Evolutionary conservation across 64 coral and sea anemone genomes (phyloP).

Genomic region (Actinia tenebrosa): DNA sequence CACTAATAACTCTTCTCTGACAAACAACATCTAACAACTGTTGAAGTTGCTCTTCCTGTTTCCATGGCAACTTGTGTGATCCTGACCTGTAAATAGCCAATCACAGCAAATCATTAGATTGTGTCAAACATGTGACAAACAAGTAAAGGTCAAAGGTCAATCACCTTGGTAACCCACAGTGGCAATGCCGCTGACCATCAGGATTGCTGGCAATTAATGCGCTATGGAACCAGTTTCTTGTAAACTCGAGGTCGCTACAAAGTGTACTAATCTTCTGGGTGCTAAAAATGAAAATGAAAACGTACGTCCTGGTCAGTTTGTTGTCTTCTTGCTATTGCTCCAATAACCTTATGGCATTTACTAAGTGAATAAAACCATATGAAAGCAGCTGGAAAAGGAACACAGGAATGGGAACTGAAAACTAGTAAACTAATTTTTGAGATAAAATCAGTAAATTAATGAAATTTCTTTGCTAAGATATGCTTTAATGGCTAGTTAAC

Average conservation of each 20-base stretch:
- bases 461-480: too few species aligned
- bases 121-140: not conserved
- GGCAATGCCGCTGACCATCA: slow-evolving; percentile 35
- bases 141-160: not conserved
- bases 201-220: slow-evolving; percentile 22
- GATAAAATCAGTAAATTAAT: too few species aligned
- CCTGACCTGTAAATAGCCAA: slow-evolving; percentile 40
- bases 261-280: slow-evolving; percentile 15
- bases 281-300: not conserved
- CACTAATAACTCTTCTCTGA: slow-evolving; percentile 3
- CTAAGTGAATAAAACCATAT: too few species aligned
- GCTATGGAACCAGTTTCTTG: slow-evolving; percentile 53
- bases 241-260: slow-evolving; percentile 26
- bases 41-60: slow-evolving; percentile 50
- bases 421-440: too few species aligned
- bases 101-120: not conserved
- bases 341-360: too few species aligned
- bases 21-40: slow-evolving; percentile 38
- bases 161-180: slow-evolving; percentile 78
- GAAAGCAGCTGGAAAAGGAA: not conserved
- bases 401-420: too few species aligned
- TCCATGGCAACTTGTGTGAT: slow-evolving; percentile 63
- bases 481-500: too few species aligned
- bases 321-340: not conserved
- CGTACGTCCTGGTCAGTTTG: too few species aligned